phyloP scores from a whole-genome alignment of 2,113 vertebrate species.

The Osmerus eperlanus region DNA sequence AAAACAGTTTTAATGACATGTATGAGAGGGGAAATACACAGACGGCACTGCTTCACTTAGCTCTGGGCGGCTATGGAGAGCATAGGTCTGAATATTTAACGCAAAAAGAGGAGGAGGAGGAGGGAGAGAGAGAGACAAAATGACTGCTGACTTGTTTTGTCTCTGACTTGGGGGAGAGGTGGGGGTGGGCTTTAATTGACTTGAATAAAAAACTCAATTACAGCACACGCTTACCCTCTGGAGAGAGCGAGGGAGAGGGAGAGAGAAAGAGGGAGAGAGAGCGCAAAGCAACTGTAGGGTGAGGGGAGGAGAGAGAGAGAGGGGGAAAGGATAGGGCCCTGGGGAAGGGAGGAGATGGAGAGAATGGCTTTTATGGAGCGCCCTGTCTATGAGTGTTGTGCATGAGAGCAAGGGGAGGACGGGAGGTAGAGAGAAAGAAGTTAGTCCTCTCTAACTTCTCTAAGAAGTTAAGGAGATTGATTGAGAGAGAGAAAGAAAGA shows the following conservation, averaged over 20 bases:
- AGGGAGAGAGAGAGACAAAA: conserved; percentile 40
- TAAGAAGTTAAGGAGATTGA: conserved; percentile 41
- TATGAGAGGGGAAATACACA: conserved; percentile 66
- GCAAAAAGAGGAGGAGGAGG: no score
- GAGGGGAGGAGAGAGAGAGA: conserved; percentile 32
- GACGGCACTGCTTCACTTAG: conserved; percentile 32
- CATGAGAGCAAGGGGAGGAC: conserved; percentile 51
- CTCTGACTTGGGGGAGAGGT: conserved; percentile 31
- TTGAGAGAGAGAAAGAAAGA: conserved; percentile 19
- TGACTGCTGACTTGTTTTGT: conserved; percentile 63
- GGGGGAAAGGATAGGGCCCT: conserved; percentile 29
- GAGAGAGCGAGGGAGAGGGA: conserved; percentile 39
- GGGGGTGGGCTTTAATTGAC: conserved; percentile 65
- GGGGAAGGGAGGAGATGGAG: conserved; percentile 50
- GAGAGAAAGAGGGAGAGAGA: conserved; percentile 26
- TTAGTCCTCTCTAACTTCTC: no score
- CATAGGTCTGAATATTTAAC: no score
- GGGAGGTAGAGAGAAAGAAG: conserved; percentile 46
- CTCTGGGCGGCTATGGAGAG: no score
- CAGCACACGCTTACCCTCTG: conserved; percentile 60
- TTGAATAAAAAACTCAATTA: conserved; percentile 73
- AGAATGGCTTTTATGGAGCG: conserved; percentile 17
- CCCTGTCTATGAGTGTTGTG: not conserved
- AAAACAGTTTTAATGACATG: conserved; percentile 71
- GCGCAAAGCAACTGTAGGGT: conserved; percentile 45